These are phyloP conservation scores for Corvus moneduloides DNA, from an alignment of 2,113 vertebrate genomes.

Conservation along the genomic window DNA sequence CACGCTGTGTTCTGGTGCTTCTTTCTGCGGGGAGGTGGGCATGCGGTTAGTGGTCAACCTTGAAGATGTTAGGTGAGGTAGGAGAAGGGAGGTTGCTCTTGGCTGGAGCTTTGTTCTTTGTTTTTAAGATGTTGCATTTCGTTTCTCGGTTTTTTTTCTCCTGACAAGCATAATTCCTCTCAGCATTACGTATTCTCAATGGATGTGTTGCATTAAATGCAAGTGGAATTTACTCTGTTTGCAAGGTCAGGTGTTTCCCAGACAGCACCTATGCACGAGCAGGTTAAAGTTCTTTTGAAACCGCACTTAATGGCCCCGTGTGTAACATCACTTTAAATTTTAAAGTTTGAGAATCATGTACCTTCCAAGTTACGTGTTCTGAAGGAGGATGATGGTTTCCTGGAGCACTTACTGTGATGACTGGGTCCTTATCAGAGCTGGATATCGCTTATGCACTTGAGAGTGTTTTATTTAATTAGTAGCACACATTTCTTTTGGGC, in stretches of 20 bases:
- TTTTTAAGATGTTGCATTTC: neutral
- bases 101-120: no score
- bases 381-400: neutral
- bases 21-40: no score
- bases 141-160: no score
- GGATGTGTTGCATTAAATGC: no score
- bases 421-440: neutral
- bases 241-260: neutral
- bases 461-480: no score
- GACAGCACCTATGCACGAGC: no score
- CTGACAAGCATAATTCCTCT: no score
- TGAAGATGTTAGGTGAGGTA: no score
- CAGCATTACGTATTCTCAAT: neutral
- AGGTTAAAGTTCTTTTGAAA: no score
- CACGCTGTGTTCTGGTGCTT: no score
- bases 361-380: no score
- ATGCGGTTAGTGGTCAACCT: no score
- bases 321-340: neutral
- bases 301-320: accelerated
- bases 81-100: neutral
- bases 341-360: neutral
- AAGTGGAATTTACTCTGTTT: neutral
- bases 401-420: neutral
- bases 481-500: accelerated
- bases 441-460: neutral